These are phyloP conservation scores for Scomber scombrus DNA, from an alignment of 2,113 vertebrate genomes.

Conservation along the genomic window DNA sequence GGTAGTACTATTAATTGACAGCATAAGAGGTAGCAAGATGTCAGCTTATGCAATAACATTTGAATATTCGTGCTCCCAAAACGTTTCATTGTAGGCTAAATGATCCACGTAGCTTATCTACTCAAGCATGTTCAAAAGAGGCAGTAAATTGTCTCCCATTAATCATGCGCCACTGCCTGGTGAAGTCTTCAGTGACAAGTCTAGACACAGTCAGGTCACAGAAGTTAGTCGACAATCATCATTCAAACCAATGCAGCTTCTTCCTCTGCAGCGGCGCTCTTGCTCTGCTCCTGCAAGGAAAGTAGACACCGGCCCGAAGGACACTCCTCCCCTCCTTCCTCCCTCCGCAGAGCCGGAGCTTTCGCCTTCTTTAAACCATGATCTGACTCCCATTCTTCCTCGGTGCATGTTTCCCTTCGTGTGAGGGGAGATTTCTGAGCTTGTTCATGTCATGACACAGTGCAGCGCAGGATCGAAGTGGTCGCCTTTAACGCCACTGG, in stretches of 20 bases:
- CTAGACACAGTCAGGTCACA: conserved; percentile 24
- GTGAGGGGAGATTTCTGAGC: conserved; percentile 40
- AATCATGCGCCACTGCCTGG: conserved; percentile 1
- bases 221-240: neutral
- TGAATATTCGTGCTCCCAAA: neutral
- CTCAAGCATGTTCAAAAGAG: neutral
- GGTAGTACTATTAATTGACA: too few species aligned
- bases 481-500: conserved; percentile 55
- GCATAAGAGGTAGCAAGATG: too few species aligned
- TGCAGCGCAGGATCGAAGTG: conserved; percentile 60
- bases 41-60: too few species aligned
- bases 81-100: too few species aligned
- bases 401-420: conserved; percentile 55
- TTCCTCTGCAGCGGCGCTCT: conserved; percentile 8
- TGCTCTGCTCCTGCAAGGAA: conserved; percentile 48
- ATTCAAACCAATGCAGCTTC: conserved; percentile 18
- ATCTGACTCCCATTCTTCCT: conserved; percentile 60
- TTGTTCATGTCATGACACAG: conserved; percentile 74
- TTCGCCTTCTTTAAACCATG: conserved; percentile 63
- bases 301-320: conserved; percentile 70
- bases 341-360: conserved; percentile 60
- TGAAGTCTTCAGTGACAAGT: conserved; percentile 39
- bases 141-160: conserved; percentile 1
- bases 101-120: neutral
- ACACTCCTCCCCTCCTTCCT: conserved; percentile 78